Evolutionary conservation across 2,113 vertebrate genomes (phyloP).

Genomic region (Stegostoma tigrinum): DNA sequence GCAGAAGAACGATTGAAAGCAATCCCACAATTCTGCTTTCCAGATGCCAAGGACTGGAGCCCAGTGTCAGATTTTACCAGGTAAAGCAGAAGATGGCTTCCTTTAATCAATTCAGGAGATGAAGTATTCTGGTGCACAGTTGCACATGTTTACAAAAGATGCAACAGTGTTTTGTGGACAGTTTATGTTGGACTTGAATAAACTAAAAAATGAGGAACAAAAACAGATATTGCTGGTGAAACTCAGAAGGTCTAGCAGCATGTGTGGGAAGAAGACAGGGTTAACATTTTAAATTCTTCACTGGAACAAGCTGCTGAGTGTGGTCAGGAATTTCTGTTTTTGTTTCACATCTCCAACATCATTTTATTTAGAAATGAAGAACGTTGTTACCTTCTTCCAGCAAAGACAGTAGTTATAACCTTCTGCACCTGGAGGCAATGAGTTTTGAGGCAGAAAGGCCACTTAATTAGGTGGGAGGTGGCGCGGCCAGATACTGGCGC

Average conservation of each 20-base stretch:
- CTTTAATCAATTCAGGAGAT: neutral
- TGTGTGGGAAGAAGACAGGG: too few species aligned
- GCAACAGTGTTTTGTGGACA: neutral
- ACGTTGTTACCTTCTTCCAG: neutral
- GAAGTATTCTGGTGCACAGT: too few species aligned
- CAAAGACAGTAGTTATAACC: neutral
- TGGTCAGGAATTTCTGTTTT: too few species aligned
- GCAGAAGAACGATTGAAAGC: conserved; percentile 94
- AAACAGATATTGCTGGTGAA: too few species aligned
- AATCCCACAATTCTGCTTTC: conserved; percentile 97
- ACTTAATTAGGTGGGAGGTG: too few species aligned
- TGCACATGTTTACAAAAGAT: neutral
- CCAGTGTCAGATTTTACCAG: conserved; percentile 88
- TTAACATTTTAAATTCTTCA: too few species aligned
- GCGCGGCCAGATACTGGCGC: too few species aligned
- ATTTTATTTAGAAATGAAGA: neutral
- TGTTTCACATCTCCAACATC: too few species aligned
- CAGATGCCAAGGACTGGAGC: conserved; percentile 96
- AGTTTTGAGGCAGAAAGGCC: too few species aligned
- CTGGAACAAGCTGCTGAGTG: too few species aligned
- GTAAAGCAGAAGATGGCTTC: conserved; percentile 49
- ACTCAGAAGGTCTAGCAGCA: too few species aligned
- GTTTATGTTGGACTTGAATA: neutral
- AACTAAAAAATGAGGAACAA: neutral
- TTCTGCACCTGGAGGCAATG: too few species aligned